Base-by-base conservation (phyloP, 2,797 vertebrate species). In the Melanogrammus aeglefinus region DNA sequence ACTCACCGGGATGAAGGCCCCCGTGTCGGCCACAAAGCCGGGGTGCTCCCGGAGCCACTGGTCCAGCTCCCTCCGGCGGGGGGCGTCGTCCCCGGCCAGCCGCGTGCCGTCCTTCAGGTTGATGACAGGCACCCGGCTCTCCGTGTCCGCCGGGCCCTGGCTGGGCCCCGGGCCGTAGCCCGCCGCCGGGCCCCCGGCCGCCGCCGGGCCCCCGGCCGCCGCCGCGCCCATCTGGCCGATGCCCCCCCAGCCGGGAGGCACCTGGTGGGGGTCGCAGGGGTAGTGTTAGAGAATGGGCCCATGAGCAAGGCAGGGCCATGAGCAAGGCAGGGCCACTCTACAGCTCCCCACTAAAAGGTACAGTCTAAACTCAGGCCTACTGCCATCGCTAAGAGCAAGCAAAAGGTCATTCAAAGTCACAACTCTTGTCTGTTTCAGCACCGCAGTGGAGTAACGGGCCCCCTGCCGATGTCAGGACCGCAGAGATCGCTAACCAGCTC, bases 41-140 rank as follows among this genome's bases (percentile, higher is more conserved):
- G 98, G 97, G 85, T 99, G 97, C 77, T 98, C 97, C 79, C 92
- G 95, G 39, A 99, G 94, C 98, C 98, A 99, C 86, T 94, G 96
- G 21, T 99, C 97, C 69, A 99, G 92, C 84, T 99, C 96, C 86
- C 95, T 99, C 83, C 94, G 96, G 87, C 91, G 96, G 16, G 98
- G 98, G 33, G 98, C 98, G 76, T 99, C 98, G 31, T 99, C 97
- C 21, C 98, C 98, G 31, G 98, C 97, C 6, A 99, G 96, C 78
- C 98, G 95, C 14, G 97, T 99, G 79, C 98, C 98, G 74, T 99
- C 97, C 93, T 99, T 99, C 10, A 99, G 93, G 90, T 99, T 98
- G 91, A 99, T 99, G 80, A 99, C 98, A 0, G 97, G 95, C 81
- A 99, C 96, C 69, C 96, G 95, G 91, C 91, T 97, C 80, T 99